Percentiles rank a stretch among this genome's conserved stretches.
These are phyloP conservation scores for Crypturellus undulatus DNA, from an alignment of 2,113 vertebrate genomes.

Conservation along the genomic window DNA sequence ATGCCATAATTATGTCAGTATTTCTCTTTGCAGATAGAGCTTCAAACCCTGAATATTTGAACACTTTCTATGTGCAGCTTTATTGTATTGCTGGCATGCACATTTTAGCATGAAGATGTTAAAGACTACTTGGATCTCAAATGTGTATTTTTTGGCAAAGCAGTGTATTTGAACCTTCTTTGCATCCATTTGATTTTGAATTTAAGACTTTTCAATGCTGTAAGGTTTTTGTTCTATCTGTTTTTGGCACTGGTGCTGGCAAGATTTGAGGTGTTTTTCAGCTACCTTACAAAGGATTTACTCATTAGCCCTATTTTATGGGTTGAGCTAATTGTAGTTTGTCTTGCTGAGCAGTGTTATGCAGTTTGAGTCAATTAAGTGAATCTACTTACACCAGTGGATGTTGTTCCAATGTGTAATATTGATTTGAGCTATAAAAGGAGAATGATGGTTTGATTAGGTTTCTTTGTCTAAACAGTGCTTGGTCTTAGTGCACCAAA, in stretches of 20 bases:
- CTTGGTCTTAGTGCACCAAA: constrained; percentile 19
- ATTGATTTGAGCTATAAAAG: constrained; percentile 69
- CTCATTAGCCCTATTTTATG: constrained; percentile 72
- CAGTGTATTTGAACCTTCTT: constrained; percentile 22
- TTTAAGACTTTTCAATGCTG: constrained; percentile 11
- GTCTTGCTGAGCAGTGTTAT: constrained; percentile 71
- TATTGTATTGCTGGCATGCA: neutral
- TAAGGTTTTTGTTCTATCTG: constrained; percentile 42
- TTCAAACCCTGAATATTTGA: neutral
- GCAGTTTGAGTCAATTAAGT: constrained; percentile 70
- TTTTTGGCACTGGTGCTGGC: constrained; percentile 14
- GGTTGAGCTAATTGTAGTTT: constrained; percentile 73
- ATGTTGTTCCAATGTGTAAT: constrained; percentile 62
- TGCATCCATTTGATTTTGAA: neutral
- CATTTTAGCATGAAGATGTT: neutral
- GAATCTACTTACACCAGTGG: constrained; percentile 60
- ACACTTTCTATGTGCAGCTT: neutral
- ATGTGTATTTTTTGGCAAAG: constrained; percentile 1
- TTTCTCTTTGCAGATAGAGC: neutral
- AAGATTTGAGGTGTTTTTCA: constrained; percentile 44
- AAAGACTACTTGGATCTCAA: neutral
- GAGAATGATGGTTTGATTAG: constrained; percentile 60
- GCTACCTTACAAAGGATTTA: constrained; percentile 65
- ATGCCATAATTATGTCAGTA: neutral
- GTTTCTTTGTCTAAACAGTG: constrained; percentile 51